A percentile compares a stretch with the other conserved stretches of the same genome.
phyloP scores from a whole-genome alignment of 2,797 vertebrate genomes.

The Kryptolebias ocellatus region DNA sequence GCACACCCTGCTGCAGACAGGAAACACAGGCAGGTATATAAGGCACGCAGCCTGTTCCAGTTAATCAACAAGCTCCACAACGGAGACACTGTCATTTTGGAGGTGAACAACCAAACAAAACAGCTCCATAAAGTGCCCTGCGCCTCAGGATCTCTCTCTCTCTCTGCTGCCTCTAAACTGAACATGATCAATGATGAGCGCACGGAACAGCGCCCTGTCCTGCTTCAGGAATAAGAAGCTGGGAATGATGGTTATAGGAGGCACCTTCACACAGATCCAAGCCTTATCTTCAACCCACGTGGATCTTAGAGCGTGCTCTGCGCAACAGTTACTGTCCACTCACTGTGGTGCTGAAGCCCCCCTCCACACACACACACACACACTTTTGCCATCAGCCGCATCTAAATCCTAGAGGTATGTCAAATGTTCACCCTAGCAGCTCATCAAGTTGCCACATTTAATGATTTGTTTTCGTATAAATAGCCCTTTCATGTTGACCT shows the following conservation, averaged over 20 bases:
- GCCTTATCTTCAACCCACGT: not conserved
- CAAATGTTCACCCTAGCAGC: too few relatives aligned
- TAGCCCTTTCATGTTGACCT: too few relatives aligned
- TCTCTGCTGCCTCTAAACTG: slow-evolving; percentile 8
- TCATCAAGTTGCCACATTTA: too few relatives aligned
- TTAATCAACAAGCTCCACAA: slow-evolving; percentile 24
- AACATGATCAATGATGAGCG: slow-evolving; percentile 17
- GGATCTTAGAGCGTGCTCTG: slow-evolving; percentile 16
- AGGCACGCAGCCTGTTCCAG: slow-evolving; percentile 31
- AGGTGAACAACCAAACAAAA: slow-evolving; percentile 2
- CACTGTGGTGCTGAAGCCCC: slow-evolving; percentile 35
- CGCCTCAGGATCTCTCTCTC: not conserved
- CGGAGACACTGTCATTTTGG: slow-evolving; percentile 23
- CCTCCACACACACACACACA: not conserved
- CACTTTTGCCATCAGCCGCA: not conserved
- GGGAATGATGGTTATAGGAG: not conserved
- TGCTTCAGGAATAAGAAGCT: slow-evolving; percentile 45
- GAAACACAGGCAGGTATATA: slow-evolving; percentile 24
- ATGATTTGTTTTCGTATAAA: too few relatives aligned
- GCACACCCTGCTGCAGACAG: slow-evolving; percentile 40
- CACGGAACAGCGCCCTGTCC: slow-evolving; percentile 43
- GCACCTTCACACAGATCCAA: not conserved
- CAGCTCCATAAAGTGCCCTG: not conserved
- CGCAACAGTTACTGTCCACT: slow-evolving; percentile 48
- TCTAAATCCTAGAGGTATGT: not conserved